A percentile compares a stretch with the other conserved stretches of the same genome.
Evolutionary conservation across 2,888 invertebrate genomes (phyloP).

Genomic region (Desoria tigrina): DNA sequence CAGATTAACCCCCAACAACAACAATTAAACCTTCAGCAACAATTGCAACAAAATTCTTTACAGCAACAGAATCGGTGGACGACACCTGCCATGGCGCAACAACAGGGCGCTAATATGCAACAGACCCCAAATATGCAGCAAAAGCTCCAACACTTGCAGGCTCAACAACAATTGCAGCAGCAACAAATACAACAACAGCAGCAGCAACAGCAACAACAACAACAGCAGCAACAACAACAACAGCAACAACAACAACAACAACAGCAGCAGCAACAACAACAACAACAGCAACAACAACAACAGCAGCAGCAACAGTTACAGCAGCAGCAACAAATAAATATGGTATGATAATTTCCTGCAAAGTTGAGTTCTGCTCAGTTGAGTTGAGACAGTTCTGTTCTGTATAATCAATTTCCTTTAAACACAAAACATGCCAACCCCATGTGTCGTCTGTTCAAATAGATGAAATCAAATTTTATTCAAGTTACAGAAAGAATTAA

Average conservation of each 20-base stretch:
- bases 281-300: constrained; percentile 41
- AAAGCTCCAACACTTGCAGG: constrained; percentile 36
- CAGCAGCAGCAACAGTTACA: constrained; percentile 37
- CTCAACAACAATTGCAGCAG: constrained; percentile 42
- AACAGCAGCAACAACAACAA: constrained; percentile 39
- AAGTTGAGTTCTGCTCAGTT: no score
- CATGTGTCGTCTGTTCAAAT: no score
- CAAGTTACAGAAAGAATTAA: no score
- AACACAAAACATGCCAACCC: no score
- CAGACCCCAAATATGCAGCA: constrained; percentile 2
- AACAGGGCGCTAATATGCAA: background rate
- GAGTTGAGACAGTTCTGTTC: no score
- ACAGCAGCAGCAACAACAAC: constrained; percentile 30
- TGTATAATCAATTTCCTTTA: no score
- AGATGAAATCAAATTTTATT: no score
- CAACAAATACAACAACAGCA: constrained; percentile 29
- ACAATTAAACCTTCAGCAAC: constrained; percentile 53
- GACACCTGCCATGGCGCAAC: background rate
- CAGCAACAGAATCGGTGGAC: constrained; percentile 51
- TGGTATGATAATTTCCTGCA: constrained; percentile 32
- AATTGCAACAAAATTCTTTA: constrained; percentile 44
- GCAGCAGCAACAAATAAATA: constrained; percentile 26
- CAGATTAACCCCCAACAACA: constrained; percentile 17
- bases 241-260: constrained; percentile 29
- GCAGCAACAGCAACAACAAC: constrained; percentile 40